Evolutionary conservation across 2,888 invertebrate species (phyloP).

Genomic region (Pyrgus malvae): DNA sequence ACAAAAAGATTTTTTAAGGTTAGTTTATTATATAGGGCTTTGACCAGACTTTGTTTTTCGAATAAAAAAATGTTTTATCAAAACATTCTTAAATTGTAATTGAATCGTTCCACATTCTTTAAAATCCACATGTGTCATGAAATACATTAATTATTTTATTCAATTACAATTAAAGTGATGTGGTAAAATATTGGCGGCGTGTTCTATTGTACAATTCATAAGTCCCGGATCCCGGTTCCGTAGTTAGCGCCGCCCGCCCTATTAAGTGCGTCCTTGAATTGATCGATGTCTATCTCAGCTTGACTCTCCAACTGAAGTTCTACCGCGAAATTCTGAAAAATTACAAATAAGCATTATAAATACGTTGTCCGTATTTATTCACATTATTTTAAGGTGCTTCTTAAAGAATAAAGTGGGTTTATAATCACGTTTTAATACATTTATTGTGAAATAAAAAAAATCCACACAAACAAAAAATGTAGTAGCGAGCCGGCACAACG

Average conservation of each 20-base stretch:
- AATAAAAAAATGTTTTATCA: slow-evolving; percentile 16
- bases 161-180: slow-evolving; percentile 41
- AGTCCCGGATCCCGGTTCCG: slow-evolving; percentile 88
- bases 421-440: too few relatives aligned
- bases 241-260: slow-evolving; percentile 91
- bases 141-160: slow-evolving; percentile 25
- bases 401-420: too few relatives aligned
- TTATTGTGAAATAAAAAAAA: too few relatives aligned
- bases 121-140: neutral
- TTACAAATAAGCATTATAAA: slow-evolving; percentile 34
- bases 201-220: slow-evolving; percentile 65
- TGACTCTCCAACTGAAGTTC: slow-evolving; percentile 87
- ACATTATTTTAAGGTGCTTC: too few relatives aligned
- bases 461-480: slow-evolving; percentile 8
- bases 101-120: slow-evolving; percentile 16
- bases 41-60: slow-evolving; percentile 21
- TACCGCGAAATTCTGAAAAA: slow-evolving; percentile 88
- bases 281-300: slow-evolving; percentile 86
- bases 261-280: slow-evolving; percentile 85
- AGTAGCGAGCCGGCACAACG: slow-evolving; percentile 8
- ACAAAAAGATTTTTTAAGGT: neutral
- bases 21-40: neutral
- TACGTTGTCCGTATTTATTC: too few relatives aligned
- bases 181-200: slow-evolving; percentile 40
- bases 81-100: slow-evolving; percentile 20